A percentile compares a stretch with the other conserved stretches of the same genome.
These are phyloP conservation scores for Drosophila setifemur DNA, from an alignment of 1,140 invertebrate genomes.

Conservation along the genomic window DNA sequence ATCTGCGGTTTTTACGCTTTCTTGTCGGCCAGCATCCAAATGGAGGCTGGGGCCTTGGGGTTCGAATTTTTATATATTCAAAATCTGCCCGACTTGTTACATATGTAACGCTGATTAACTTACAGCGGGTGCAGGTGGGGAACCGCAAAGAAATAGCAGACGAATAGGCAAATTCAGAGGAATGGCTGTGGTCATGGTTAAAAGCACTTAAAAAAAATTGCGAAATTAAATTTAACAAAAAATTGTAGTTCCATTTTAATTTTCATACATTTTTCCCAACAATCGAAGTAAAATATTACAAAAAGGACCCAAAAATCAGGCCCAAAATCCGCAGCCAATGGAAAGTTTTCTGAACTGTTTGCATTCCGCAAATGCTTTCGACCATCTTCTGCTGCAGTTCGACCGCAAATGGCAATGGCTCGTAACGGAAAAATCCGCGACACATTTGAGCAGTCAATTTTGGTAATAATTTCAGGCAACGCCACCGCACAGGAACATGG, in stretches of 20 bases:
- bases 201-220: neutral
- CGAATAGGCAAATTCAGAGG: neutral
- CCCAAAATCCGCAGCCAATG: too few relatives aligned
- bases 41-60: neutral
- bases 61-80: conserved; percentile 26
- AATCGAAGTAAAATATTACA: too few relatives aligned
- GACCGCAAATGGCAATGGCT: conserved; percentile 28
- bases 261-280: too few relatives aligned
- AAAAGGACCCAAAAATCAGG: too few relatives aligned
- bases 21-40: too few relatives aligned
- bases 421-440: conserved; percentile 32
- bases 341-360: too few relatives aligned
- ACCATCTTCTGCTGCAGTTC: too few relatives aligned
- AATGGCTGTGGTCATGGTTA: neutral
- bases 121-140: neutral
- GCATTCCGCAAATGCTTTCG: too few relatives aligned
- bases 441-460: conserved; percentile 70
- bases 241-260: too few relatives aligned
- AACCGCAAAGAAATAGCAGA: conserved; percentile 3
- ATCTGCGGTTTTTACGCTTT: conserved; percentile 50
- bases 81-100: conserved; percentile 20
- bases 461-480: conserved; percentile 59
- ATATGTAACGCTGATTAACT: conserved; percentile 22
- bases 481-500: too few relatives aligned
- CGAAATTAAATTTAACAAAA: too few relatives aligned